Conservation (phyloP, 2,888 invertebrate species). For the Frankliniella intonsa region DNA sequence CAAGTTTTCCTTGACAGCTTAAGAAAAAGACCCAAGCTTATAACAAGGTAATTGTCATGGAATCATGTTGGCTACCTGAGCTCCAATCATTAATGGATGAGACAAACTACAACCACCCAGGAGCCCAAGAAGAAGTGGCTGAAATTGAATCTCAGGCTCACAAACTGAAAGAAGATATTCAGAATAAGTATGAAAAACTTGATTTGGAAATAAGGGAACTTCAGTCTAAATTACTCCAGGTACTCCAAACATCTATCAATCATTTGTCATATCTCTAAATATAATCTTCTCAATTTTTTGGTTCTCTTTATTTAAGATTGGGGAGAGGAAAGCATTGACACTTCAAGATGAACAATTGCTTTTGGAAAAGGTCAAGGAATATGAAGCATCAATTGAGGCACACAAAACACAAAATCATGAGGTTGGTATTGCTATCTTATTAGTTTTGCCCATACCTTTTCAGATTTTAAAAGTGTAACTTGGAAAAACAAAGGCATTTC, state of each 20-base stretch:
- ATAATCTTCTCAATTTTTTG: not conserved
- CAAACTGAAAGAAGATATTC: not conserved
- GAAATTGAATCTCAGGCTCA: not conserved
- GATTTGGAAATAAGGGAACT: not conserved
- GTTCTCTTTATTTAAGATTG: not conserved
- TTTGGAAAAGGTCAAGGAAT: not conserved
- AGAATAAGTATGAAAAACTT: not conserved
- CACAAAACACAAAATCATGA: not conserved
- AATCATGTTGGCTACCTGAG: slow-evolving; percentile 3
- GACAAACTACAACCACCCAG: not conserved
- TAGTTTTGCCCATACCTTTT: not conserved
- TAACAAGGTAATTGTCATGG: not conserved
- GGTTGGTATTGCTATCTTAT: not conserved
- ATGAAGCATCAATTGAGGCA: not conserved
- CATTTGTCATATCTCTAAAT: not conserved
- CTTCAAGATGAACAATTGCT: not conserved
- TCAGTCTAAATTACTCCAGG: not conserved
- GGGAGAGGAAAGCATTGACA: not conserved
- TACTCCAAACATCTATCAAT: not conserved
- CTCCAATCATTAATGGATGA: not conserved
- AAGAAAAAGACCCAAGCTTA: not conserved
- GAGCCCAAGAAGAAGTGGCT: not conserved
- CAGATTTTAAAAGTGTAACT: not conserved
- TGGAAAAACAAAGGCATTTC: not conserved
- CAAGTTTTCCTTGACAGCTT: not conserved